Evolutionary conservation across 2,113 vertebrate genomes (phyloP), one percentile per base, ranked within the genome.

Genomic region (Martes martes): DNA sequence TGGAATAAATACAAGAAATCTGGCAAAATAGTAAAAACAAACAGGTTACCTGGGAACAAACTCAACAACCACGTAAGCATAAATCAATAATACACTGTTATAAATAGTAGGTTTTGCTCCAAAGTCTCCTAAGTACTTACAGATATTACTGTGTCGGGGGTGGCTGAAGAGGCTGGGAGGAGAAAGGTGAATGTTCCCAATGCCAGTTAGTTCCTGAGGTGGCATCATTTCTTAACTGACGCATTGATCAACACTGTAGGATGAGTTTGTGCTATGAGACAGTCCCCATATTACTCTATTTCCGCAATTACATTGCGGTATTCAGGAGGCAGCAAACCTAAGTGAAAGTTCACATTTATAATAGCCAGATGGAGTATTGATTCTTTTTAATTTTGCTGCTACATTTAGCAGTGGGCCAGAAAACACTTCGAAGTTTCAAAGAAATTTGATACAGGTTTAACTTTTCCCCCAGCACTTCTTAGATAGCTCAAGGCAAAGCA

Each of bases 1-100:
- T 99, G 99, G 99, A 99, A 99, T 99, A 99, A 99, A 99, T 99
- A 99, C 99, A 99, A 98, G 98, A 98, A 98, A 98, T 96, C 96
- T 98, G 98, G 98, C 98, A 99, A 99, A 99, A 99, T 98, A 98
- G 96, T 98, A 97, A 99, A 99, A 99, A 99, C 98, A 98, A 98
- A 98, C 95, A 97, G 98, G 98, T 98, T 98, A 99, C 98, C 97
- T 94, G 96, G 97, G 98, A 98, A 98, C 97, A 98, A 98, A 99
- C 96, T 93, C 98, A 99, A 99, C 98, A 98, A 98, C 98, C 99
- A 99, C 98, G 15, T 82, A 97, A 97, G 98, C 93, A 14, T 95
- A 98, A 98, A 98, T 97, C 97, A 98, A 97, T 76, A 82, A 89
- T 92, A 96, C 80, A 83, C 96, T 82, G 95, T 97, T 96, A 98